Conservation (phyloP, 2,113 vertebrate species). For the Eretmochelys imbricata region DNA sequence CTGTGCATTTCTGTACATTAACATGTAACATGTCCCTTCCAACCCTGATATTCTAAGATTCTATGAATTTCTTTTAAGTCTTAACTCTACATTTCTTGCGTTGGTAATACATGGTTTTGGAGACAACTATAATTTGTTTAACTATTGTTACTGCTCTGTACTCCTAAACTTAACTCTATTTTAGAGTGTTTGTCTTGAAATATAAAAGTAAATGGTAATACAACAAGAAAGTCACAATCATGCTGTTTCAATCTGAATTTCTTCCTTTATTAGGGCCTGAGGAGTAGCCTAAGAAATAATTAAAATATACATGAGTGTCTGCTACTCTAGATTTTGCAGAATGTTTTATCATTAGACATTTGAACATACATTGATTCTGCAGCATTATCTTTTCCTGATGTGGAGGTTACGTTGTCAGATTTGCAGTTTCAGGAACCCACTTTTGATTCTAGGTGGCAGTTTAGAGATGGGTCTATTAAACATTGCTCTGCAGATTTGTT, state of each 20-base stretch:
- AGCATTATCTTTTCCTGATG: not conserved
- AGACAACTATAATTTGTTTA: not conserved
- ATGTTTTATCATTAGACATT: not conserved
- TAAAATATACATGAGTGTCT: not conserved
- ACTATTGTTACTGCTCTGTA: not conserved
- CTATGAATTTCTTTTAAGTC: not conserved
- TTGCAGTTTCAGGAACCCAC: not conserved
- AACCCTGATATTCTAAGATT: too few species aligned
- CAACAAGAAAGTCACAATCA: not conserved
- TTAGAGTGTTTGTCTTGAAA: not conserved
- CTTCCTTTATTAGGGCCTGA: not conserved
- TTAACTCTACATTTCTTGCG: not conserved
- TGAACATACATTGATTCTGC: not conserved
- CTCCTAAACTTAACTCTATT: not conserved
- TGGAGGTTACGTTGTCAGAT: not conserved
- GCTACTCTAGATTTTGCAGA: not conserved
- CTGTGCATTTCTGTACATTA: not conserved
- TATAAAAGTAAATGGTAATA: not conserved
- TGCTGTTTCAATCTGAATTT: not conserved
- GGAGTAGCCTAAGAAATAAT: not conserved
- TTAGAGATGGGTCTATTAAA: not conserved
- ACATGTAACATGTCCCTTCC: not conserved
- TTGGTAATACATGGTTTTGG: not conserved
- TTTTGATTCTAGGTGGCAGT: not conserved
- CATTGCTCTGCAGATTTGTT: not conserved